Evolutionary conservation across 2,797 vertebrate genomes (phyloP).

Genomic region (Takifugu rubripes): DNA sequence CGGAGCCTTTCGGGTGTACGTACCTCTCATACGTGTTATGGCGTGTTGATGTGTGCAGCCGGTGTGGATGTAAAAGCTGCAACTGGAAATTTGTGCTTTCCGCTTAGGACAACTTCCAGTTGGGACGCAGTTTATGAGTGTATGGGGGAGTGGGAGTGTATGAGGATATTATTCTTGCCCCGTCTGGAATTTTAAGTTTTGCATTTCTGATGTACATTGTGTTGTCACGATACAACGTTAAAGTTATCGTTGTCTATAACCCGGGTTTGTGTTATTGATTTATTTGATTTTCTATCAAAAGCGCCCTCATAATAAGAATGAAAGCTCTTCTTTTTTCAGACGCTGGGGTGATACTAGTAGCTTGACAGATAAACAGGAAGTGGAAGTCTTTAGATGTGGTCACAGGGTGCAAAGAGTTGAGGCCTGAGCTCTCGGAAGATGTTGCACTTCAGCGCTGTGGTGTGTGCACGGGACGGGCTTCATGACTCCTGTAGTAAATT

Average conservation of each 20-base stretch:
- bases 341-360: constrained; percentile 48
- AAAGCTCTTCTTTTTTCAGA: neutral
- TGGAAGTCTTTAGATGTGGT: constrained; percentile 63
- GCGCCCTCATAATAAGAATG: too few species aligned
- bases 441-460: constrained; percentile 6
- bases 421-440: constrained; percentile 20
- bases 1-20: constrained; percentile 35
- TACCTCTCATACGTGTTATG: constrained; percentile 29
- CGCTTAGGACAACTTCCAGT: neutral
- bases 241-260: too few species aligned
- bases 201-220: too few species aligned
- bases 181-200: too few species aligned
- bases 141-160: neutral
- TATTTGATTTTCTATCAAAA: too few species aligned
- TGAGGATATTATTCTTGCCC: neutral
- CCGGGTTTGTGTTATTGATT: too few species aligned
- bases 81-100: neutral
- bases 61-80: constrained; percentile 7
- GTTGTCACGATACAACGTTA: too few species aligned
- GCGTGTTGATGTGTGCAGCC: neutral
- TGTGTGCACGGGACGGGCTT: constrained; percentile 1
- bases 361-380: constrained; percentile 66
- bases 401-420: constrained; percentile 39
- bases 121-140: too few species aligned
- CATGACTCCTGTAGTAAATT: constrained; percentile 1